These are phyloP conservation scores for Aphelenchoides bicaudatus DNA, from an alignment of 2,888 invertebrate species.

Conservation along the genomic window DNA sequence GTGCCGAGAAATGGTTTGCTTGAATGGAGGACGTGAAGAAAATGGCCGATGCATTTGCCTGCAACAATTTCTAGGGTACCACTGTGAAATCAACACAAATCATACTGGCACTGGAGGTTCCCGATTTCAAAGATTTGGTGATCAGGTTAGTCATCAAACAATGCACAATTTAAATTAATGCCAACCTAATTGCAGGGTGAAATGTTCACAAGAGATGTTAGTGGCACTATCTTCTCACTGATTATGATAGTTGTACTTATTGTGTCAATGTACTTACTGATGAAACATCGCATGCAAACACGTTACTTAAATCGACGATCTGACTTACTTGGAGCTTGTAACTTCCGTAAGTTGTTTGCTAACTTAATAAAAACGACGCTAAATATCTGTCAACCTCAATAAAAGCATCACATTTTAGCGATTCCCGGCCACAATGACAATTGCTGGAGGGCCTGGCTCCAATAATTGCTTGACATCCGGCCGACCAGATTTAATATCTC, in stretches of 20 bases:
- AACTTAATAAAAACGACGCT: too few species aligned
- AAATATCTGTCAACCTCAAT: too few species aligned
- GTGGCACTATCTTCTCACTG: constrained; percentile 56
- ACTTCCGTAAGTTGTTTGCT: too few species aligned
- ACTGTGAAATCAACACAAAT: constrained; percentile 58
- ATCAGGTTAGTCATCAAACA: constrained; percentile 26
- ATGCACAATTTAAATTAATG: constrained; percentile 11
- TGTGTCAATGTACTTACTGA: constrained; percentile 56
- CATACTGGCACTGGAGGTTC: constrained; percentile 36
- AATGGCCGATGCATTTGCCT: constrained; percentile 50
- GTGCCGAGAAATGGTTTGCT: constrained; percentile 55
- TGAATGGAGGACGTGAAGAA: constrained; percentile 50
- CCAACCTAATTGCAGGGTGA: constrained; percentile 41
- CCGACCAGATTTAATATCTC: constrained; percentile 30
- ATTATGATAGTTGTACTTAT: constrained; percentile 55
- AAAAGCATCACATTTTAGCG: too few species aligned
- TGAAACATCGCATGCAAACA: constrained; percentile 59
- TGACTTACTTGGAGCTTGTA: constrained; percentile 37
- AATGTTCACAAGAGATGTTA: constrained; percentile 55
- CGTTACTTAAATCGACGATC: constrained; percentile 36
- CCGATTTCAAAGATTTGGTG: constrained; percentile 49
- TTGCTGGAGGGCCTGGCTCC: constrained; percentile 11
- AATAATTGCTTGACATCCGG: constrained; percentile 18
- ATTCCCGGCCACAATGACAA: constrained; percentile 13
- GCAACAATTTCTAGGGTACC: constrained; percentile 53